Evolutionary conservation across 2,888 invertebrate genomes (phyloP), one percentile per base, ranked within the genome.

Genomic region (Watsonalla binaria): DNA sequence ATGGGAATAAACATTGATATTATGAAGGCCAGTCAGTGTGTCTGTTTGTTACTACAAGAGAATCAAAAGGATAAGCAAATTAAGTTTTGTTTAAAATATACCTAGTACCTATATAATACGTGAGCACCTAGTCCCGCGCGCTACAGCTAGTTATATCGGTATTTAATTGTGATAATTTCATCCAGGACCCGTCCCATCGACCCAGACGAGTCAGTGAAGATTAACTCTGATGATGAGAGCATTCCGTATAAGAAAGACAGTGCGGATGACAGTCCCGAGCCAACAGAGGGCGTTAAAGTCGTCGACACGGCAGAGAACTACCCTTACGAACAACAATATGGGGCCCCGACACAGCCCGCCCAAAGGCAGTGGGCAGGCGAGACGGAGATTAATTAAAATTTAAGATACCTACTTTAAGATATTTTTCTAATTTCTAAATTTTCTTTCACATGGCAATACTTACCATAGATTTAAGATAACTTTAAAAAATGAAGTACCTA

Each of bases 201-300:
- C 60, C 88, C 86, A 0, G 90, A 90, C 51, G 90, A 90, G 24
- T 89, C 90, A 7, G 61, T 86, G 59, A 86, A 84, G 62, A 74
- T 90, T 39, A 85, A 87, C 57, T 90, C 90, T 0, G 90, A 90
- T 51, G 89, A 90, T 53, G 90, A 90, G 5, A 90, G 90, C 61
- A 82, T 91, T 47, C 90, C 90, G 0, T 91, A 90, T 77, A 91
- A 90, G 74, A 90, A 90, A 59, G 89, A 87, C 54, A 61, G 77
- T 0, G 66, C 74, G 0, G 88, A 88, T 60, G 89, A 89, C 55
- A 85, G 80, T 45, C 90, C 90, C 0, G 77, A 82, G 47, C 87
- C 87, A 0, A 78, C 83, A 0, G 87, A 87, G 0, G 73, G 80
- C 0, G 74, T 87, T 2, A 78, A 81, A 52, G 78, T 84, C 0